Base-by-base conservation (phyloP, 1,140 invertebrate genomes). In the Solenopsis fugax region DNA sequence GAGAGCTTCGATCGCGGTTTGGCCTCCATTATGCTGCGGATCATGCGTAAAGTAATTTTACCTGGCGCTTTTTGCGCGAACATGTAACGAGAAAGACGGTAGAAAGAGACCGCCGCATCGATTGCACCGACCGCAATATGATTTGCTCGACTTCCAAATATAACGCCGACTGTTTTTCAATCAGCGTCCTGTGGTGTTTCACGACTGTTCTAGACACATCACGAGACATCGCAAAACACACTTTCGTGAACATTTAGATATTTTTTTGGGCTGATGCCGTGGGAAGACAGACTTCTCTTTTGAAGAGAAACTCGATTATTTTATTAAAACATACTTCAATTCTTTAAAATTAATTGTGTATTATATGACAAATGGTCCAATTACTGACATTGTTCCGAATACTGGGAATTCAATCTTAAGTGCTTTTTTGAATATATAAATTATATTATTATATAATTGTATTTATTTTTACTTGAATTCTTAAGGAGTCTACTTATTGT, bases 11-110 rank as follows among this genome's bases (percentile, higher is more conserved):
- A 60, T 60, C 80, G 54, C 69, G 48, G 37, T 52, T 73, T 13
- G 52, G 10, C 48, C 45, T 60, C 56, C 29, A 73, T 84, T 58
- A 60, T 58, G 24, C 4, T 24, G 78, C 52, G 52, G 6, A 72
- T 84, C 80, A 37, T 58, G 69, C 54, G 67, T 73, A 29, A 73
- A 84, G 80, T 84, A 84, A 84, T 84, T 84, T 84, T 73, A 60
- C 41, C 41, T 73, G 67, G 18, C 54, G 24, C 54, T 73, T 84
- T 84, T 84, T 84, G 67, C 80, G 21, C 21, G 67, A 50, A 71
- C 58, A 56, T 34, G n/a, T 78, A 58, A 86, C 24, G 50, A 80
- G 64, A 78, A 13, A 77, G 37, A 65, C 16, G 62, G 3, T 13
- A 34, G 10, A 72, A 21, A 73, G 58, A 80, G 56, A 12, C 34